Base-by-base conservation (phyloP, 2,113 vertebrate genomes). In the Osmerus eperlanus region DNA sequence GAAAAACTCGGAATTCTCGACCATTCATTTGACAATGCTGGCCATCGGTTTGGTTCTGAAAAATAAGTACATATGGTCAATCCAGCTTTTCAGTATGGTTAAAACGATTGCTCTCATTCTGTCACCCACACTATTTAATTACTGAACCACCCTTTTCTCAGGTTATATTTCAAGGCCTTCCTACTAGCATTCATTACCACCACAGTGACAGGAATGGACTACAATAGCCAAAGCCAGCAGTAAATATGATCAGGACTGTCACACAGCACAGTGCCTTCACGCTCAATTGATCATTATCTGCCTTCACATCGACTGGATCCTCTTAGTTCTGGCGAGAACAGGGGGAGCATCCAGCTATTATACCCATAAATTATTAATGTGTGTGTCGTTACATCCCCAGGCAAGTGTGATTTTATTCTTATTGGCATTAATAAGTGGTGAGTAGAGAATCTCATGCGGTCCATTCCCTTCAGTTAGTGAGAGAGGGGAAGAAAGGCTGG, bases 331-430 rank as follows among this genome's bases (percentile, higher is more conserved):
- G 71, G 55, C 16, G 72, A 71, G 67, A 60, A 78, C 61, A 73
- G 67, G 80, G 78, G 62, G 60, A 28, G 13, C 79, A 74, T 77
- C 67, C 75, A 78, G 75, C 78, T 76, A 73, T 21, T 65, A 79
- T 75, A 73, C 64, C 76, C 32, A 83, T 86, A 76, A 71, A 87
- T 87, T 84, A 87, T 88, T 83, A 81, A 86, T 84, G 83, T 71
- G 76, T 71, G 72, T 78, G 75, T 72, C 54, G 53, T 82, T 75
- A 71, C 73, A 75, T 63, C 63, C 68, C 21, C 67, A 61, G 56
- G 59, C 62, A 56, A 52, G 74, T 56, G 55, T 47, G 84, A 61
- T 71, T 73, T 83, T 77, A 80, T 85, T 86, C 76, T 64, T 78
- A n/a, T n/a, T 65, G 69, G 66, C 79, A 25, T 74, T 70, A 82